These are phyloP conservation scores for Ctenicera cuprea DNA, from an alignment of 2,888 invertebrate genomes.

Conservation along the genomic window DNA sequence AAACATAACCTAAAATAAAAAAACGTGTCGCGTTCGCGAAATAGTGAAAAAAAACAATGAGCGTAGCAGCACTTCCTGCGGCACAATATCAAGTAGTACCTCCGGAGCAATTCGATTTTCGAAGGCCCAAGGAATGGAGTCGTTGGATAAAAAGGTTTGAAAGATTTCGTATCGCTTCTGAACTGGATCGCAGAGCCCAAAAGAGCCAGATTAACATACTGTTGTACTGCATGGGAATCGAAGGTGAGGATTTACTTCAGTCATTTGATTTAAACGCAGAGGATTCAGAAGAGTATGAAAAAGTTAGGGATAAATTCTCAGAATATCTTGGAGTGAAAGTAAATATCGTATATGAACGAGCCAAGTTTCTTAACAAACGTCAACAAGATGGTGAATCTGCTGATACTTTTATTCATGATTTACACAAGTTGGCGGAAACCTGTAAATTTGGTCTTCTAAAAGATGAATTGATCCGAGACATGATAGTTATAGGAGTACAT, in stretches of 20 bases:
- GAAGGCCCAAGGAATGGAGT: too few relatives aligned
- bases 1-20: too few relatives aligned
- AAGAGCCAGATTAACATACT: neutral
- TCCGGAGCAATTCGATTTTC: neutral
- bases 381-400: neutral
- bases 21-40: too few relatives aligned
- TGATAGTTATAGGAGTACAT: neutral
- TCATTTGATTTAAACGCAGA: too few relatives aligned
- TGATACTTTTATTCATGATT: neutral
- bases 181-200: neutral
- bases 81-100: neutral
- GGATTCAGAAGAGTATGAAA: too few relatives aligned
- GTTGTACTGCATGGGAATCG: neutral
- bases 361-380: neutral
- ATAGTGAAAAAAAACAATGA: too few relatives aligned
- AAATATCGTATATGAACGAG: neutral
- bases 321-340: conserved; percentile 2
- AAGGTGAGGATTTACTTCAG: too few relatives aligned
- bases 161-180: neutral
- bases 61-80: too few relatives aligned
- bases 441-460: neutral
- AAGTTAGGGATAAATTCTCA: too few relatives aligned
- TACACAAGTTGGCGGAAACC: neutral
- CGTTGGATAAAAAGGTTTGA: neutral
- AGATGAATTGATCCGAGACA: neutral